Conservation (phyloP, 2,797 vertebrate genomes). For the Spinus pinus region DNA sequence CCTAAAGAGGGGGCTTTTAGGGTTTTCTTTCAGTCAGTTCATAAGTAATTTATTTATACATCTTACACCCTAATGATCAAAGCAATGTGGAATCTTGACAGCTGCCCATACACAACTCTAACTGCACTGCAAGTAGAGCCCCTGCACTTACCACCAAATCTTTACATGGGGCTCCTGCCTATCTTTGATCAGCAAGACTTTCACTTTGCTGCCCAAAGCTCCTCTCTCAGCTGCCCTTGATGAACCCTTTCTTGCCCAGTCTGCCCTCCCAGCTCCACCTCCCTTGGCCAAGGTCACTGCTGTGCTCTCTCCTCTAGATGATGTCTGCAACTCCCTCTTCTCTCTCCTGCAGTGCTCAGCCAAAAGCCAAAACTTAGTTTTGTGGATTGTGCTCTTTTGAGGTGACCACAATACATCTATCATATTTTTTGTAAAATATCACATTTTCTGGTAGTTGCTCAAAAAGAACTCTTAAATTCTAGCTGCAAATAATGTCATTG, state of each 20-base stretch:
- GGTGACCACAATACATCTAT: not conserved
- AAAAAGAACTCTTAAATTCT: not conserved
- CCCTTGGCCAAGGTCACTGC: not conserved
- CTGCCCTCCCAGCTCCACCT: not conserved
- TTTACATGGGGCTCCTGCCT: not conserved
- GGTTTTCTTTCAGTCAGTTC: not conserved
- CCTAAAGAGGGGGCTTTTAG: fast-evolving
- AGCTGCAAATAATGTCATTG: not conserved
- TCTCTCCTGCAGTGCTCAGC: not conserved
- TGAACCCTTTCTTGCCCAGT: fast-evolving
- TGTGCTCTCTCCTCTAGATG: not conserved
- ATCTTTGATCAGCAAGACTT: not conserved
- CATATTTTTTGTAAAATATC: fast-evolving
- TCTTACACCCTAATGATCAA: not conserved
- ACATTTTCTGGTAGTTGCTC: not conserved
- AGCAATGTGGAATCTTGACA: not conserved
- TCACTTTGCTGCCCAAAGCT: not conserved
- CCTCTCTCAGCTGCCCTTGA: not conserved
- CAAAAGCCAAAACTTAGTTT: not conserved
- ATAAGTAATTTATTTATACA: not conserved
- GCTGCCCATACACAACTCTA: not conserved
- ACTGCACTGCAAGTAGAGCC: not conserved
- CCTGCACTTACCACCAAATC: not conserved
- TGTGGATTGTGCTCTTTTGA: not conserved
- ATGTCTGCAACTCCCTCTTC: not conserved